Evolutionary conservation across 2,797 vertebrate species (phyloP), one percentile per base, ranked within the genome.

Genomic region (Sebastes kiyomatsui): DNA sequence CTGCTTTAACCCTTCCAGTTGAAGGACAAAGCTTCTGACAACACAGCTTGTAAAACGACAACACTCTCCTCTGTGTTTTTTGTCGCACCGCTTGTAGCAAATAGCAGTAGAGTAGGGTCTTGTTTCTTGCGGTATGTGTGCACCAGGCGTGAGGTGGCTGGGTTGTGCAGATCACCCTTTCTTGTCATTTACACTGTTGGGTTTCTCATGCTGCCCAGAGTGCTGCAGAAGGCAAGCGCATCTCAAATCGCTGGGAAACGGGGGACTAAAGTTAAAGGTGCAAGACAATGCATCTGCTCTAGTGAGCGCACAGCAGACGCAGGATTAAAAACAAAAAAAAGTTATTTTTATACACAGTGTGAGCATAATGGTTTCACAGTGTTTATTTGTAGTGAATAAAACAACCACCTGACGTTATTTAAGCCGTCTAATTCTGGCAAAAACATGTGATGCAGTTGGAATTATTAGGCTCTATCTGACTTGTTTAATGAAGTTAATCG

Each of bases 151-250:
- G 79, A 86, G 83, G 94, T 94, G 91, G 94, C 93, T 96, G 96
- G 93, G 93, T 82, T 94, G 94, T 95, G 94, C 95, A 95, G 96
- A 94, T 96, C 95, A 95, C 96, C 95, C 89, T 96, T 96, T 92
- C 84, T 81, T 87, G 89, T 84, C 78, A 67, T 85, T 91, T 87
- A 42, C 75, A 60, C 78, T 87, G 74, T 75, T 75, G 16, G 80
- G 86, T 79, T 86, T 86, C 67, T 88, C n/a, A 54, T 35, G 56
- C 80, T 35, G 56, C 80, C 83, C 59, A 71, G 86, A 90, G 91
- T 83, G 81, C 93, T 74, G 88, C 88, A 92, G 88, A 90, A 92
- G 91, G 88, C 90, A 93, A 90, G 80, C 25, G 20, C 25, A 25
- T 74, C 59, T 72, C 2, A 69, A 58, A 72, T 59, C 30, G 2